phyloP scores from a whole-genome alignment of 2,888 invertebrate species.

The Eristalis intricaria region DNA sequence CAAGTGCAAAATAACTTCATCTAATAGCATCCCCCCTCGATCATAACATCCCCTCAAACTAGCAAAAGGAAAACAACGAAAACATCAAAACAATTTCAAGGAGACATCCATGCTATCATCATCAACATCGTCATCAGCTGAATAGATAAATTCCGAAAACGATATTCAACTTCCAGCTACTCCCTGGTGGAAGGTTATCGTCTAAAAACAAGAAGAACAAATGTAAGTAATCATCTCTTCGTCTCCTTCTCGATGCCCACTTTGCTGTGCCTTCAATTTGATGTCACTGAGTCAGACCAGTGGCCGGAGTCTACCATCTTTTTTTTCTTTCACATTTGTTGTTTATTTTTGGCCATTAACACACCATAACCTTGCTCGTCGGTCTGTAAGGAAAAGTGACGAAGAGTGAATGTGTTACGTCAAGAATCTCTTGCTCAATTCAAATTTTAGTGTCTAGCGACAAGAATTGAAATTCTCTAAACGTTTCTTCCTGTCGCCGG shows the following conservation, averaged over 20 bases:
- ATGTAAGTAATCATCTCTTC: neutral
- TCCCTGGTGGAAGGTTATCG: neutral
- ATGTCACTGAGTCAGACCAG: neutral
- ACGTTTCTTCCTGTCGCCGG: neutral
- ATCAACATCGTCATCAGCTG: neutral
- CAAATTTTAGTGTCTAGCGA: neutral
- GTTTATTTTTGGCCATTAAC: conserved; percentile 2
- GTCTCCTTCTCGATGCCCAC: too few species aligned
- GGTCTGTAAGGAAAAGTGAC: neutral
- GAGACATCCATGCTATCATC: neutral
- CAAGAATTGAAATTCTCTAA: neutral
- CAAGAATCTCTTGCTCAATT: neutral
- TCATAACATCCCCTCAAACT: neutral
- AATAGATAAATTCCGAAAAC: neutral
- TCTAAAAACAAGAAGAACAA: neutral
- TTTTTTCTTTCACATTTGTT: neutral
- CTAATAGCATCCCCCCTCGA: neutral
- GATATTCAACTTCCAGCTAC: neutral
- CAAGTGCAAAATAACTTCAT: conserved; percentile 27
- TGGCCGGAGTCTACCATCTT: neutral
- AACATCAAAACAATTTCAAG: neutral
- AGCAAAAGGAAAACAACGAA: conserved; percentile 11
- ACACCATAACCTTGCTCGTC: neutral
- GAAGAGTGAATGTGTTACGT: neutral
- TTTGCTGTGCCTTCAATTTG: neutral